Evolutionary conservation across 2,888 invertebrate species (phyloP), one percentile per base, ranked within the genome.

Genomic region (Melanostoma mellinum): DNA sequence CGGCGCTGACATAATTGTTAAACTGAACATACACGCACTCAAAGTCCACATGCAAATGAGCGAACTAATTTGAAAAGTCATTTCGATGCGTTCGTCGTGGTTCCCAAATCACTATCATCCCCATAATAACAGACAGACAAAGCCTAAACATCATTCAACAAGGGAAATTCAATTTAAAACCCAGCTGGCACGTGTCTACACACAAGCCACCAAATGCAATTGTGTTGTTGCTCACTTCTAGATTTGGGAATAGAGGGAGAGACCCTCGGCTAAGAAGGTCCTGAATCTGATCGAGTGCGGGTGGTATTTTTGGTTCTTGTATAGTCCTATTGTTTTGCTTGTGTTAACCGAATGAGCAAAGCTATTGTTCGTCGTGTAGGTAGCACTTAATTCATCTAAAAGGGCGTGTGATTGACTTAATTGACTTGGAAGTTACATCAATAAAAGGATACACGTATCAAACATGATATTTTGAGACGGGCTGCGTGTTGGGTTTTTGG

Each of bases 321-420:
- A 5, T 69, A 38, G 67, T 61, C 38, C 65, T 42, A 44, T 79
- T 79, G 58, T 72, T 36, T 75, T 55, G 55, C 38, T 53, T 44
- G 68, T 84, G 74, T 79, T 65, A 42, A 58, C 60, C 65, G 73
- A 74, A 78, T 58, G 74, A 68, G 68, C 52, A 20, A 44, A 69
- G 36, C 48, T 58, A 67, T 79, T 84, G 74, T 79, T 74, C 60
- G 42, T 75, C 72, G 35, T 38, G 48, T 38, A 30, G 61, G 69
- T 50, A 76, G 60, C 86, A 77, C 74, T 71, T 76, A 87, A 88
- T 88, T 89, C 88, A 88, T 87, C 87, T 88, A 88, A 90, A 90
- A 89, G 91, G 90, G 90, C 91, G 91, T 90, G 90, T 90, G 90
- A 90, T 90, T 90, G 90, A 90, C 90, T 90, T 90, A 90, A 90